Evolutionary conservation across 2,888 invertebrate species (phyloP).

Genomic region (Ochropleura plecta): DNA sequence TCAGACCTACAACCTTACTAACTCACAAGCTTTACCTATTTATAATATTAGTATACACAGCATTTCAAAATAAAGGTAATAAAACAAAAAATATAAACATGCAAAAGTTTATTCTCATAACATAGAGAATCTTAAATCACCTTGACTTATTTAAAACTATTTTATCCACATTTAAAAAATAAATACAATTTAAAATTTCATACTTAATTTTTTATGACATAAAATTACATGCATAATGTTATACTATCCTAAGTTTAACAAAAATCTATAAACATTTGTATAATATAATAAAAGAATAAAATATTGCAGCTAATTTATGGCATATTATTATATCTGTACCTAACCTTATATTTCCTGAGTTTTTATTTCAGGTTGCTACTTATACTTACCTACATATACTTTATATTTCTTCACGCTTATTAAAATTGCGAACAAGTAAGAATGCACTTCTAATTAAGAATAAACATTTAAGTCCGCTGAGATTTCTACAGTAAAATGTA

Average conservation of each 20-base stretch:
- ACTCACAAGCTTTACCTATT: too few species aligned
- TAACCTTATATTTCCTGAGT: slow-evolving; percentile 29
- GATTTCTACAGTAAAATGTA: too few species aligned
- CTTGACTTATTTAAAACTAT: slow-evolving; percentile 51
- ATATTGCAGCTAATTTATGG: slow-evolving; percentile 87
- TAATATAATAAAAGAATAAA: slow-evolving; percentile 73
- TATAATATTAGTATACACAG: neutral
- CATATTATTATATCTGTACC: slow-evolving; percentile 76
- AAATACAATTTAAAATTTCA: slow-evolving; percentile 62
- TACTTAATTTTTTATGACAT: slow-evolving; percentile 52
- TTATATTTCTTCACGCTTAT: slow-evolving; percentile 31
- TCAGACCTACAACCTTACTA: too few species aligned
- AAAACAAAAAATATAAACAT: slow-evolving; percentile 60
- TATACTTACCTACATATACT: slow-evolving; percentile 11
- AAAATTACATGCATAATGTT: slow-evolving; percentile 34
- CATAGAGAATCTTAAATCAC: slow-evolving; percentile 64
- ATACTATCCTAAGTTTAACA: slow-evolving; percentile 47
- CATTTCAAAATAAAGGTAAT: slow-evolving; percentile 5
- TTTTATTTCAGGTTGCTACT: slow-evolving; percentile 30
- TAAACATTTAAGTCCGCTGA: neutral
- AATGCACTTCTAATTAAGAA: slow-evolving; percentile 4
- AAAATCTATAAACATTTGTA: slow-evolving; percentile 71
- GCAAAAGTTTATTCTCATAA: slow-evolving; percentile 66
- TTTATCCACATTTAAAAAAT: slow-evolving; percentile 62
- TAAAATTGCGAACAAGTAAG: slow-evolving; percentile 9